Evolutionary conservation across 2,888 invertebrate species (phyloP), one percentile per base, ranked within the genome.

Genomic region (Meiosimyza decipiens): DNA sequence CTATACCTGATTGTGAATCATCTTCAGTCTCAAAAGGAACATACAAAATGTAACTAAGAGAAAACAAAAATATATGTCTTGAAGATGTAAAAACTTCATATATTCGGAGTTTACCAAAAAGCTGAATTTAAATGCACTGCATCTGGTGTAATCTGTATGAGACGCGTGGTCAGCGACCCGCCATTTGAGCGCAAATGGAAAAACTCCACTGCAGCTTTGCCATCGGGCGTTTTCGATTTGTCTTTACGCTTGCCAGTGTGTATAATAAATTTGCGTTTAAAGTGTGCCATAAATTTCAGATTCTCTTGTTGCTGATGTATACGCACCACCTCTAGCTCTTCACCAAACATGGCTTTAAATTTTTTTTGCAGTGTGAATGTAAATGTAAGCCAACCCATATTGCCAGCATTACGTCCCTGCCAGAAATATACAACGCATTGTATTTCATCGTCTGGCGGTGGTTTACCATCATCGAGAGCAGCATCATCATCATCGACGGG

Each of bases 371-470:
- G 89, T 78, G 96, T 97, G 88, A 99, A 99, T 0, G 99, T 99
- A 88, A 99, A 99, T 0, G 97, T 99, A 0, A 99, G 90, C 98
- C 99, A 99, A 73, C 99, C 99, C 98, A 99, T 99, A 88, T 99
- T 99, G 75, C 95, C 93, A 3, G 99, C 99, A 83, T 97, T 95
- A 68, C 95, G 90, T 0, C 99, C 99, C 88, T 99, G 99, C 99
- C 99, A 99, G 89, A 99, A 99, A 88, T 99, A 99, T n/a, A 99
- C 98, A 64, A 98, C 95, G 88, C 97, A 98, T 83, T 96, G 95
- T 82, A 93, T 94, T 70, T 87, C 87, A 71, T 87, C 87, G 18
- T 87, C 87, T 0, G 83, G 82, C 16, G 82, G 84, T 4, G 79
- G 80, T 50, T 80, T 80, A n/a, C 77, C 79, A 2, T 81, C 88